phyloP scores from a whole-genome alignment of 2,113 vertebrate genomes.

The Oncorhynchus kisutch region DNA sequence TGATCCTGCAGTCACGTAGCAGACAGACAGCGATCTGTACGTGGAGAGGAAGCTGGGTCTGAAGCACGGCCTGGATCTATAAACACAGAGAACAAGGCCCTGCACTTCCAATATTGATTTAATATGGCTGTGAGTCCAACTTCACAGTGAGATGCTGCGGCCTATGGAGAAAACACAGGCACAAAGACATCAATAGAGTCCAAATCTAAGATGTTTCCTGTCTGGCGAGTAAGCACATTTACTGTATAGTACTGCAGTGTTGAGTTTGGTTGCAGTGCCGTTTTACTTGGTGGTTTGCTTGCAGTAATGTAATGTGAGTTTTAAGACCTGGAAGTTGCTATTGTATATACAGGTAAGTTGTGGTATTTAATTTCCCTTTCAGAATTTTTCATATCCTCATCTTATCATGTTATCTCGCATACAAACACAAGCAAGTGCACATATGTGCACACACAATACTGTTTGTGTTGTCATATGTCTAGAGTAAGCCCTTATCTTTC shows the following conservation, averaged over 20 bases:
- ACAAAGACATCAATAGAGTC: slow-evolving; percentile 4
- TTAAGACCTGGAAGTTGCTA: too few species aligned
- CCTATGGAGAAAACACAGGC: slow-evolving; percentile 49
- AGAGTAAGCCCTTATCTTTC: not conserved
- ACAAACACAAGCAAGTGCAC: not conserved
- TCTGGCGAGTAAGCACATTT: not conserved
- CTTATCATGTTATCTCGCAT: not conserved
- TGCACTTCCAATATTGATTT: slow-evolving; percentile 70
- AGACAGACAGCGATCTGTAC: slow-evolving; percentile 62
- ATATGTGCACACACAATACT: not conserved
- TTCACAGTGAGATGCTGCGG: slow-evolving; percentile 62
- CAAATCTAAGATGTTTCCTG: not conserved
- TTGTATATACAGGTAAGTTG: too few species aligned
- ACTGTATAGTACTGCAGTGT: not conserved
- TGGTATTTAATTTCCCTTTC: not conserved
- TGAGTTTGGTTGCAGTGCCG: too few species aligned
- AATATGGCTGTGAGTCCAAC: slow-evolving; percentile 59
- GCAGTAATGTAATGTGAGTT: too few species aligned
- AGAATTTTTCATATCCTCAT: not conserved
- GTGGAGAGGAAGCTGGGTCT: slow-evolving; percentile 57
- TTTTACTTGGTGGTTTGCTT: too few species aligned
- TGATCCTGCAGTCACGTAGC: slow-evolving; percentile 44
- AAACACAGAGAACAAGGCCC: slow-evolving; percentile 59
- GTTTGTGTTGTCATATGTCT: not conserved
- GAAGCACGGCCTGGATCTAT: slow-evolving; percentile 61